A percentile compares a stretch with the other conserved stretches of the same genome.
These are phyloP conservation scores for Cephus nigrinus DNA, from an alignment of 2,888 invertebrate species.

Conservation along the genomic window DNA sequence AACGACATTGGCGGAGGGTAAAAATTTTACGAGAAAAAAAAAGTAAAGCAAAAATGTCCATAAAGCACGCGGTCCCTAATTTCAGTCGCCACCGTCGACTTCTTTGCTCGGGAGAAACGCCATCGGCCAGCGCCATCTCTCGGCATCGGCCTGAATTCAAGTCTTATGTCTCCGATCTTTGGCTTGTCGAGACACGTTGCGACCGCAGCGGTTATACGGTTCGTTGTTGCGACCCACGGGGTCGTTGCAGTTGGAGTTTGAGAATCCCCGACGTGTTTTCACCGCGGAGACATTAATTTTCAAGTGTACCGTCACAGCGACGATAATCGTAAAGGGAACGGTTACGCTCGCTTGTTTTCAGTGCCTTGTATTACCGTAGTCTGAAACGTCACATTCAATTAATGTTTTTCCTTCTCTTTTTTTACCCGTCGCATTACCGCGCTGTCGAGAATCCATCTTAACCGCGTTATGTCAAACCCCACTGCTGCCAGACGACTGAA, in stretches of 20 bases:
- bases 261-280: neutral
- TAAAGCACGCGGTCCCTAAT: conserved; percentile 39
- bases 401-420: neutral
- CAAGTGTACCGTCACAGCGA: neutral
- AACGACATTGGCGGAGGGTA: conserved; percentile 29
- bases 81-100: neutral
- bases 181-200: neutral
- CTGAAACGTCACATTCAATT: neutral
- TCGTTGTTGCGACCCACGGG: neutral
- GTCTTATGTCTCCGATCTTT: neutral
- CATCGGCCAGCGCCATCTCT: neutral
- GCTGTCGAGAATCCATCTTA: neutral
- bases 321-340: neutral
- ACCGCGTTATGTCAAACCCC: neutral
- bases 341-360: neutral
- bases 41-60: conserved; percentile 53
- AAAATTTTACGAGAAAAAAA: conserved; percentile 47
- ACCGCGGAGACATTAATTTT: neutral
- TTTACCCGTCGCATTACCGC: neutral
- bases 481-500: neutral
- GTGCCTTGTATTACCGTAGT: neutral
- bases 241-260: neutral
- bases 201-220: neutral
- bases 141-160: neutral
- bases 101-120: neutral